phyloP scores from a whole-genome alignment of 2,888 invertebrate genomes.

The Aethes cnicana region DNA sequence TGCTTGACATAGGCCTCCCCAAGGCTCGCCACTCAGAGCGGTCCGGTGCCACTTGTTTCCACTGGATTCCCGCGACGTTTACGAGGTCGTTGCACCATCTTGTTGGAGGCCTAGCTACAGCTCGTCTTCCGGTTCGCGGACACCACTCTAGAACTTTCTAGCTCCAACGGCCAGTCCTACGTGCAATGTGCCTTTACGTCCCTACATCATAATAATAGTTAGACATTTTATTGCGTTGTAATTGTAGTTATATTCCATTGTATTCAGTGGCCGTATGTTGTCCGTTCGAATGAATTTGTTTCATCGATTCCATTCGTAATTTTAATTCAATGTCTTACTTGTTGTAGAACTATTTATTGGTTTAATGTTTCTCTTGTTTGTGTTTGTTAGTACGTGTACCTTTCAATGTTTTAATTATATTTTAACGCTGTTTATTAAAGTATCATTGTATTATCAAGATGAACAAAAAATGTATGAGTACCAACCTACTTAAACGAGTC shows the following conservation, averaged over 20 bases:
- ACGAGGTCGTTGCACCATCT: too few species aligned
- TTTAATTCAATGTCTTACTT: constrained; percentile 31
- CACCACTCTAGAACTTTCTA: too few species aligned
- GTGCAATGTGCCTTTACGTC: too few species aligned
- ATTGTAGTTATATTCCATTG: constrained; percentile 20
- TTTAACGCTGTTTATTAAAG: constrained; percentile 5
- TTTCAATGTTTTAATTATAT: constrained; percentile 37
- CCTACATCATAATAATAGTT: constrained; percentile 40
- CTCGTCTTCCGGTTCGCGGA: too few species aligned
- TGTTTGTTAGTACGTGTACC: constrained; percentile 40
- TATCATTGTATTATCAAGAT: neutral
- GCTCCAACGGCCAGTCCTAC: too few species aligned
- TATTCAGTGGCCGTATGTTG: constrained; percentile 17
- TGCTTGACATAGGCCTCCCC: too few species aligned
- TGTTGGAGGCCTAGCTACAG: too few species aligned
- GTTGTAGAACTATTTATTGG: constrained; percentile 49
- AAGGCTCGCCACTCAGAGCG: too few species aligned
- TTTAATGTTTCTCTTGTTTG: constrained; percentile 47
- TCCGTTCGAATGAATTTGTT: constrained; percentile 19
- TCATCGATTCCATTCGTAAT: constrained; percentile 36
- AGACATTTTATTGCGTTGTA: constrained; percentile 10
- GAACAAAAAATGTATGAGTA: neutral
- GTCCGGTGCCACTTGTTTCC: too few species aligned
- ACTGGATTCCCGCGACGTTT: too few species aligned
- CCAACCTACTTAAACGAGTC: constrained; percentile 14